Base-by-base conservation (phyloP, 2,888 invertebrate species). In the Drosophila anomelani region DNA sequence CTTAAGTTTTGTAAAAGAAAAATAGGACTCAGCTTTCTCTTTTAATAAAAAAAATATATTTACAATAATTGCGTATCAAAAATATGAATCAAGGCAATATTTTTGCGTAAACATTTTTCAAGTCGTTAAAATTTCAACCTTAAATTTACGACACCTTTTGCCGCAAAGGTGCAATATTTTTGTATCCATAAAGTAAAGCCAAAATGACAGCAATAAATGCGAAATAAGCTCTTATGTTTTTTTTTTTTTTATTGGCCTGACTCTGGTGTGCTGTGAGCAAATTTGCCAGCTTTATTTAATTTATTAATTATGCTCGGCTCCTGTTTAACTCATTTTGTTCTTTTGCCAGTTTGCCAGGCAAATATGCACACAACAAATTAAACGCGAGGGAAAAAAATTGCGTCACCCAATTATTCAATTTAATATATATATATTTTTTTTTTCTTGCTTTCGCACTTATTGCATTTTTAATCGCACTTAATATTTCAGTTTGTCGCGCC, bases 401-500 rank as follows among this genome's bases (percentile, higher is more conserved):
- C 34, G n/a, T 47, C 67, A 39, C 67, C 34, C 71, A 71, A 71
- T 71, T 75, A 58, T 75, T 75, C 57, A 66, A 75, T 66, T 67
- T 75, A 23, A 46, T 29, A 29, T 60, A n/a, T 29, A 17, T 47
- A 43, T 12, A 43, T 51, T 51, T 36, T 66, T 54, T 34, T 51
- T 51, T 36, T 66, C 47, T 34, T 26, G 23, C 51, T 34, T 44
- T 55, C 43, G 26, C 59, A 59, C 55, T 76, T 74, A 76, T 76
- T 57, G 62, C 77, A 62, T 58, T 76, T 76, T 81, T 72, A 81
- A 69, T 60, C 67, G 51, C 55, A 63, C 72, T 87, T 71, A 69
- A 86, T 84, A 72, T 76, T 75, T 81, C 87, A 84, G 74, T 69
- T 86, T 76, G 60, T 66, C 63, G 63, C 77, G 20, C 66, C n/a